Percentiles rank a stretch among this genome's conserved stretches.
These are phyloP conservation scores for Gobio occitaniae DNA, from an alignment of 2,797 vertebrate species.

Conservation along the genomic window DNA sequence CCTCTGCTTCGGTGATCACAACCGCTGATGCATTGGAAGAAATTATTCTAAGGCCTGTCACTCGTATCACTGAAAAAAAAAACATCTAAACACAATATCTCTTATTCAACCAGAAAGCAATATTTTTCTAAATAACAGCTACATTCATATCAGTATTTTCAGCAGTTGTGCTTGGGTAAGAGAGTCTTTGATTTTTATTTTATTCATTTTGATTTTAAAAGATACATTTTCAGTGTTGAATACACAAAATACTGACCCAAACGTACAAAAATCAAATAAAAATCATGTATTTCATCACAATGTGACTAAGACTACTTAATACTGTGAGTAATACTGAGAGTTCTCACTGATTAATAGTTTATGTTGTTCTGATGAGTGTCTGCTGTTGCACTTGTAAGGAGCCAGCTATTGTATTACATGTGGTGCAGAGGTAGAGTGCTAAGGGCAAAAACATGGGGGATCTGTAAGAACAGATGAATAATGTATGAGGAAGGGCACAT, in stretches of 20 bases:
- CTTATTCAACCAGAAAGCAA: background rate
- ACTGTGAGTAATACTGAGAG: background rate
- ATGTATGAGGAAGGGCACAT: constrained; percentile 60
- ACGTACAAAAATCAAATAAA: background rate
- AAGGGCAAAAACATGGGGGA: constrained; percentile 46
- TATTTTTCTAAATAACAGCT: background rate
- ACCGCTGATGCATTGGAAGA: constrained; percentile 21
- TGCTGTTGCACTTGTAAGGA: constrained; percentile 37
- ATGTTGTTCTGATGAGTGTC: constrained; percentile 22
- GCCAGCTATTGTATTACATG: constrained; percentile 51
- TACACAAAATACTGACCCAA: background rate
- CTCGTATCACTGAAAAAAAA: background rate
- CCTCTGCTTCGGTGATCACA: constrained; percentile 46
- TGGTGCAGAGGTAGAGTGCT: constrained; percentile 45
- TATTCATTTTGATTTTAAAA: background rate
- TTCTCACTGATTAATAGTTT: background rate
- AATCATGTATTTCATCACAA: background rate
- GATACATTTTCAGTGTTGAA: background rate
- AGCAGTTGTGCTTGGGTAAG: background rate
- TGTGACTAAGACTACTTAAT: background rate
- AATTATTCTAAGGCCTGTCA: constrained; percentile 17
- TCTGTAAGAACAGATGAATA: constrained; percentile 69
- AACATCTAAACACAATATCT: background rate
- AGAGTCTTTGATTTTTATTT: background rate
- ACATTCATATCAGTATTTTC: background rate